A percentile compares a stretch with the other conserved stretches of the same genome.
Conservation (phyloP, 2,797 vertebrate genomes). For the Lutjanus campechanus region DNA sequence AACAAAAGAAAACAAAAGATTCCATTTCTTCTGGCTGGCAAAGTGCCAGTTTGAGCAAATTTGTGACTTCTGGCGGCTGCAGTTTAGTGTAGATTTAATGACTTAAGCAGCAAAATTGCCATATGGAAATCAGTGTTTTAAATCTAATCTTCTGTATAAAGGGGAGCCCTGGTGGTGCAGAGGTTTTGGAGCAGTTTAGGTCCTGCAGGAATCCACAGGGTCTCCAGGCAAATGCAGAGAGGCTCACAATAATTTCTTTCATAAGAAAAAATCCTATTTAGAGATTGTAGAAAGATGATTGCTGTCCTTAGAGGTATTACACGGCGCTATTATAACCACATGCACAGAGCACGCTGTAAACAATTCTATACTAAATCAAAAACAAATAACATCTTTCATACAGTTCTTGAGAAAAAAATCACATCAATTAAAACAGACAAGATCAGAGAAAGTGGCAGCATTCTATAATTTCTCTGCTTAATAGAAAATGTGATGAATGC, state of each 20-base stretch:
- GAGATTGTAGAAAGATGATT: neutral
- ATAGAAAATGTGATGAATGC: neutral
- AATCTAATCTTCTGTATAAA: constrained; percentile 6
- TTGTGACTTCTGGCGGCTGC: neutral
- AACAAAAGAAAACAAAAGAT: constrained; percentile 24
- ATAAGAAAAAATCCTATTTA: neutral
- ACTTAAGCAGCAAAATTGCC: neutral
- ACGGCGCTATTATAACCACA: neutral
- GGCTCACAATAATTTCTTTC: neutral
- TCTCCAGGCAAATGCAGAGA: neutral
- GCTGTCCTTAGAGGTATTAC: neutral
- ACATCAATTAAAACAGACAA: neutral
- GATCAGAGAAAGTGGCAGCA: neutral
- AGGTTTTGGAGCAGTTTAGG: neutral
- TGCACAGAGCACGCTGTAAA: neutral
- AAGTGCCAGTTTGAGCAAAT: neutral
- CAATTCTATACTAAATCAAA: neutral
- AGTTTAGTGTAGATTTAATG: neutral
- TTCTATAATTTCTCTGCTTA: neutral
- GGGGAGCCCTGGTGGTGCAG: neutral
- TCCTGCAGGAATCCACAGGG: neutral
- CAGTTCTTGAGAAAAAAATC: neutral
- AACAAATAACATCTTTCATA: neutral
- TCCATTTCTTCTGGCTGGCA: constrained; percentile 8
- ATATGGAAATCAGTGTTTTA: constrained; percentile 1